Evolutionary conservation across 2,797 vertebrate genomes (phyloP), one percentile per base, ranked within the genome.

Genomic region (Masticophis lateralis): DNA sequence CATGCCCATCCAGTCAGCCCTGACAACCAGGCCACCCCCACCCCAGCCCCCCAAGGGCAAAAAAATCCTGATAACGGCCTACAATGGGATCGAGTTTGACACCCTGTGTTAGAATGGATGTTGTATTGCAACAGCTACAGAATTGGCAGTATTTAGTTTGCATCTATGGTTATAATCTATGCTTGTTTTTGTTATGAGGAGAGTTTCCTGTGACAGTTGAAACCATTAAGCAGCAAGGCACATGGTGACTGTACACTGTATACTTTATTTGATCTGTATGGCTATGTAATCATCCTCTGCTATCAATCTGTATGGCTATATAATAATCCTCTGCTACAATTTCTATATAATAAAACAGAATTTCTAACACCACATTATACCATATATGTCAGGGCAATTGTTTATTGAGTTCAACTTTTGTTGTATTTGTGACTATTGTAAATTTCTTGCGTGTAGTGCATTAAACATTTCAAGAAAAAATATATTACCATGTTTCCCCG

Each of bases 381-480:
- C 56, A 59, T 74, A 25, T 89, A 0, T n/a, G 25, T 28, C 83
- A 89, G 87, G 27, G 88, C 0, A 0, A 60, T 5, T 1, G 10
- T 63, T 59, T 0, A 3, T 88, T 93, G 86, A 9, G 5, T 87
- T 90, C 18, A 47, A 3, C 14, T 91, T 95, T 51, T 47, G 4
- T 59, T 14, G 0, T 0, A 2, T 51, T 10, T 87, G 59, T 59
- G 86, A 37, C 14, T 0, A 0, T 60, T 91, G 92, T 93, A 0
- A 59, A 0, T 57, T 18, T 79, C 16, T 56, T 51, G 9, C 79
- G 0, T 18, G 0, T 92, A 7, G 83, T 66, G 14, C 91, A 93
- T 12, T 3, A 56, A 37, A 5, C 25, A 28, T 51, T 43, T 56
- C 1, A 88, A 88, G 25, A 5, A 47, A 51, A 63, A 32, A 55